Evolutionary conservation across 2,113 vertebrate species (phyloP), one percentile per base, ranked within the genome.

Genomic region (Haplotaxodon microlepis): DNA sequence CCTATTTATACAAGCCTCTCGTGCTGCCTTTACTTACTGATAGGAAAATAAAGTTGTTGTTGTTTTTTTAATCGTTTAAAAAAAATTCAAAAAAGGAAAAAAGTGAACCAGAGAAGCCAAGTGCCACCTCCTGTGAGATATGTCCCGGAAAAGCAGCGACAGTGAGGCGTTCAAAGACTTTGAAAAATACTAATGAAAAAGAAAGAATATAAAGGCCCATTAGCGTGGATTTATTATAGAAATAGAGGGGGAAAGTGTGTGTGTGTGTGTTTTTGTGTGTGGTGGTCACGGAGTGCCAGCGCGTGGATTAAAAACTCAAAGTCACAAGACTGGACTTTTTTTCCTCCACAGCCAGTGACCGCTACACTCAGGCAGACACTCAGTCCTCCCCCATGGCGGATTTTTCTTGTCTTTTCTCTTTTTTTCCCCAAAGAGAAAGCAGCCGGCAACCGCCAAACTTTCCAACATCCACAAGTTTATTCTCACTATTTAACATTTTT

Each of bases 381-480:
- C 69, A 47, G 69, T 73, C 54, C 73, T 83, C 79, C 85, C 81
- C 83, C 86, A 80, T 84, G 83, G 84, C 82, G 84, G 92, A 45
- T 40, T 86, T 29, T 29, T 63, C 87, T 88, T 66, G 61, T 66
- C 61, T 66, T 66, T 66, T 66, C 61, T 66, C 31, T 36, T 63
- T 63, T 63, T 63, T 19, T 0, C 59, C 17, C 31, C 81, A 90
- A 86, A 81, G 61, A 90, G 27, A 56, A 76, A 54, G 6, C 50
- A 50, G 19, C 84, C 89, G 69, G 84, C 57, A 84, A 36, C 81
- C 92, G 91, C 88, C 69, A 95, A 96, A 66, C 95, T 96, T 96
- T 95, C 94, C 91, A 89, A 84, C 92, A 92, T 79, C 93, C 91
- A 91, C 91, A 92, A 91, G 61, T 89, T 92, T 45, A 14, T 45